Conservation (phyloP, 2,113 vertebrate genomes). For the Microcebus ravelobensis region DNA sequence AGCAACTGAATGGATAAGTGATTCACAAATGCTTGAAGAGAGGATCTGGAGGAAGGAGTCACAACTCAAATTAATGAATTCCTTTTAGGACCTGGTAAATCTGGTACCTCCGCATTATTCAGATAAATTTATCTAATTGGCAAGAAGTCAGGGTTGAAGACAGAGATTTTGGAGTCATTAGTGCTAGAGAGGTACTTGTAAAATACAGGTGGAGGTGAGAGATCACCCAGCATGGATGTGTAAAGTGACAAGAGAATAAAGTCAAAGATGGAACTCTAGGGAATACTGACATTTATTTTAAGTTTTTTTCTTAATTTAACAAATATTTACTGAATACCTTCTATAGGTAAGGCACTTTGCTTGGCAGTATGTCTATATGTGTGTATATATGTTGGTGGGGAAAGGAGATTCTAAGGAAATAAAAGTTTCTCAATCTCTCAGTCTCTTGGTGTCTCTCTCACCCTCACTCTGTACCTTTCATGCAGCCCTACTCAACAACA, state of each 20-base stretch:
- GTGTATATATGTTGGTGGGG: background rate
- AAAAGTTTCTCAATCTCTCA: background rate
- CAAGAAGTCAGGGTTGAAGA: background rate
- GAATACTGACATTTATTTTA: background rate
- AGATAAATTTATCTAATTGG: background rate
- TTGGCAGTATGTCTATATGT: background rate
- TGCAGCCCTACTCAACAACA: background rate
- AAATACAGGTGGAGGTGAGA: background rate
- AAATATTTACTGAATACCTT: background rate
- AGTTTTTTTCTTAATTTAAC: background rate
- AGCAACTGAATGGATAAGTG: background rate
- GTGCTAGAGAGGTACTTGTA: background rate
- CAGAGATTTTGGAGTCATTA: background rate
- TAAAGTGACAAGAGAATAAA: background rate
- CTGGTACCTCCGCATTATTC: background rate
- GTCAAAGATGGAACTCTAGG: background rate
- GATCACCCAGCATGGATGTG: background rate
- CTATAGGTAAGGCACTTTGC: background rate
- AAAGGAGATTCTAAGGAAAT: background rate
- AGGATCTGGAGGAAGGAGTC: background rate
- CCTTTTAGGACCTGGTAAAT: background rate
- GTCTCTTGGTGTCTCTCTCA: background rate
- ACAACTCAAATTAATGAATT: background rate
- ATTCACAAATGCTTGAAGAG: background rate
- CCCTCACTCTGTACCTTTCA: background rate